Conservation (phyloP, 2,797 vertebrate species). For the Chromobotia macracanthus region DNA sequence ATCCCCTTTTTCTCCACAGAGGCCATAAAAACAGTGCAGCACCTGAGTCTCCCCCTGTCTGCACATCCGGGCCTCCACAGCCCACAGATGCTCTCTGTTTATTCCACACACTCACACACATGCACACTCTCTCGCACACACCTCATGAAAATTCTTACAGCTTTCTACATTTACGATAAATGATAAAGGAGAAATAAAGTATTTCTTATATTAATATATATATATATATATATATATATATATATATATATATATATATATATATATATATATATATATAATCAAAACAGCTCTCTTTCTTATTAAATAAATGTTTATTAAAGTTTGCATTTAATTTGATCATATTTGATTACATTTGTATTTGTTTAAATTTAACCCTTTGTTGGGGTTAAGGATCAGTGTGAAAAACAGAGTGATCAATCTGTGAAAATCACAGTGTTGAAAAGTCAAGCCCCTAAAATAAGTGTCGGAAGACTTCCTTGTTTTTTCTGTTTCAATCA, state of each 20-base stretch:
- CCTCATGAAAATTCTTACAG: conserved; percentile 24
- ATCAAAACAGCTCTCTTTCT: too few relatives aligned
- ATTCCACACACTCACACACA: conserved; percentile 55
- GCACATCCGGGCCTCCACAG: conserved; percentile 74
- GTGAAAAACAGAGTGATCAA: too few relatives aligned
- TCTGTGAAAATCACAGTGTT: neutral
- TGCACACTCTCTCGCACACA: conserved; percentile 13
- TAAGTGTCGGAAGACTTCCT: conserved; percentile 1
- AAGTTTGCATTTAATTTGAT: too few relatives aligned
- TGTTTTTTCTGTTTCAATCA: conserved; percentile 27
- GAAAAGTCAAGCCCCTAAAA: conserved; percentile 16
- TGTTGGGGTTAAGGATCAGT: neutral
- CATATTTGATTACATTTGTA: neutral
- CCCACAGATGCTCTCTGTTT: conserved; percentile 69
- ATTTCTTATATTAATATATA: too few relatives aligned
- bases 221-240: too few relatives aligned
- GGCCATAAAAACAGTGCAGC: conserved; percentile 81
- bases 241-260: too few relatives aligned
- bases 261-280: too few relatives aligned
- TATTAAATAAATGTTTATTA: too few relatives aligned
- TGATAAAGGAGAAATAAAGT: too few relatives aligned
- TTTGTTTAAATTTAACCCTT: neutral
- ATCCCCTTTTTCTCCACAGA: conserved; percentile 79
- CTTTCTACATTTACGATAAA: conserved; percentile 14
- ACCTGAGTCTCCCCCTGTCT: conserved; percentile 83